Base-by-base conservation (phyloP, 2,113 vertebrate genomes). In the Benitochromis conjunctus region DNA sequence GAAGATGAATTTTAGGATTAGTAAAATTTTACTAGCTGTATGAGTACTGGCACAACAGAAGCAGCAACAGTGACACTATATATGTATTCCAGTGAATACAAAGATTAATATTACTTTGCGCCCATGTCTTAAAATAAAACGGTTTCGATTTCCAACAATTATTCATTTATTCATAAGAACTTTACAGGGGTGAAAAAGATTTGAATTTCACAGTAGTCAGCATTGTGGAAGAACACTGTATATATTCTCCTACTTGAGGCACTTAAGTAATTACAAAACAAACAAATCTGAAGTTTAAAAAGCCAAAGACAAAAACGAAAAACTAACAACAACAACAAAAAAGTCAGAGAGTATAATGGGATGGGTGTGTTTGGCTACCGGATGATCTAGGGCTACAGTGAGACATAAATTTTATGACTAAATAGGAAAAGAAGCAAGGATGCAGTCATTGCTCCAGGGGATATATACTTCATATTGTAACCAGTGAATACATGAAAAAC, bases 381-480 rank as follows among this genome's bases (percentile, higher is more conserved):
- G 46, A n/a, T 69, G 29, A 81, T 76, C 54, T 38, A 38, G 29
- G 18, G 41, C 69, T 55, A 48, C 7, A 57, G 56, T 6, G 51
- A 83, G 58, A 58, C 21, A 66, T 86, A 76, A n/a, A 89, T 84
- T 56, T 83, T 9, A 81, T 82, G 41, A 89, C 74, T 80, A 53
- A 87, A 79, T 18, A n/a, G 56, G 29, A 26, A 58, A 56, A 56
- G 51, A 62, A 56, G 53, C 7, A 3, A 10, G 51, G 43, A 85
- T 76, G 56, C 43, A 81, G 77, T 78, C 86, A 88, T 41, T 77
- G 43, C 86, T 82, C 66, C 5, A 29, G 41, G 86, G 88, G 46
- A 86, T 83, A 85, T 48, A 38, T 79, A 31, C 66, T 46, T 46
- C 21, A 81, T 18, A 19, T 76, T 83, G 41, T 1, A 79, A 78